Evolutionary conservation across 2,797 vertebrate species (phyloP).

Genomic region (Etheostoma nigrum): DNA sequence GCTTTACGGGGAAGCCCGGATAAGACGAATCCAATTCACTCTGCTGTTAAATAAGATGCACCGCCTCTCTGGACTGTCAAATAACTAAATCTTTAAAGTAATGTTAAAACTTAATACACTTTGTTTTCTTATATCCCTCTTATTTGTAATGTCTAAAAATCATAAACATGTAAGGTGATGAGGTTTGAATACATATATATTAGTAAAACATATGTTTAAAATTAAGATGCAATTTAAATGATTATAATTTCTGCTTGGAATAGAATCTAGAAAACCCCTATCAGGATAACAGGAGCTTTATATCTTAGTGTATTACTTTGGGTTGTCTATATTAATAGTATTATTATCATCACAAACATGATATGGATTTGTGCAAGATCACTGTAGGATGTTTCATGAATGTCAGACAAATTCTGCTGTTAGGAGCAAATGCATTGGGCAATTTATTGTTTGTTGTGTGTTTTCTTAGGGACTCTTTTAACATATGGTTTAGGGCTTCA

Average conservation of each 20-base stretch:
- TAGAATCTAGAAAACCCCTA: background rate
- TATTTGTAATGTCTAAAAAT: background rate
- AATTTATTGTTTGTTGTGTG: background rate
- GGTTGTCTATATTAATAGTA: background rate
- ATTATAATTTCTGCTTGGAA: background rate
- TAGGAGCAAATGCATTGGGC: background rate
- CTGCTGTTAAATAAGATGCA: background rate
- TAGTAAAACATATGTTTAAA: background rate
- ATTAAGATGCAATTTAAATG: background rate
- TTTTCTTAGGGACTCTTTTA: background rate
- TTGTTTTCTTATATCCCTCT: background rate
- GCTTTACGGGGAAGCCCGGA: constrained; percentile 30
- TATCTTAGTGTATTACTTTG: background rate
- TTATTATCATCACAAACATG: background rate
- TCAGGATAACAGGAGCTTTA: background rate
- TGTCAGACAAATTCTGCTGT: background rate
- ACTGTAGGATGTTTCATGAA: background rate
- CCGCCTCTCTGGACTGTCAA: constrained; percentile 14
- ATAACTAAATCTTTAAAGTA: background rate
- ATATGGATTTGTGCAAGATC: background rate
- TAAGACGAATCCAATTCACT: accelerated
- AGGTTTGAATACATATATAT: background rate
- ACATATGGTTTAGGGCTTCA: background rate
- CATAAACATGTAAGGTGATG: background rate
- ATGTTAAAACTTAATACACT: background rate